A percentile compares a stretch with the other conserved stretches of the same genome.
Evolutionary conservation across 2,888 invertebrate genomes (phyloP).

Genomic region (Nymphalis urticae): DNA sequence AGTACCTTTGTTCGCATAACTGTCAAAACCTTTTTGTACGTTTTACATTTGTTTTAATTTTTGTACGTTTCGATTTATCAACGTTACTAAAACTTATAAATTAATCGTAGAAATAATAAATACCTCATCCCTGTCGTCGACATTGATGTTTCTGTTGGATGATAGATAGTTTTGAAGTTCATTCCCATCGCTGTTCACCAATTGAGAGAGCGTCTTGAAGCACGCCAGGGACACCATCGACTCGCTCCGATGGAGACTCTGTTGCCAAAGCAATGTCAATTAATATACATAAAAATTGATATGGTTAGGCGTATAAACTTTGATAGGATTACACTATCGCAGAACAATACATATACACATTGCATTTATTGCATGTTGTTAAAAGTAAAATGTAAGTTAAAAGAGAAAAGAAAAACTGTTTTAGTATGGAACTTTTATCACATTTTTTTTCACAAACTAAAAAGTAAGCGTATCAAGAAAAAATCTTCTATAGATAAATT

Average conservation of each 20-base stretch:
- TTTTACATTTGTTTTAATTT: neutral
- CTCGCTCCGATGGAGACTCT: constrained; percentile 94
- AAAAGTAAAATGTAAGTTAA: neutral
- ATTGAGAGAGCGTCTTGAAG: constrained; percentile 90
- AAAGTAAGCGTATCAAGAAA: neutral
- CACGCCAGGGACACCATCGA: constrained; percentile 94
- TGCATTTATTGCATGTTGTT: neutral
- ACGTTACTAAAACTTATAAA: too few relatives aligned
- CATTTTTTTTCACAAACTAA: neutral
- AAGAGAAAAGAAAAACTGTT: neutral
- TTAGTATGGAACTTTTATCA: neutral
- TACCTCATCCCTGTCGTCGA: constrained; percentile 95
- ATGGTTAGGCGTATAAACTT: neutral
- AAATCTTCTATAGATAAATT: too few relatives aligned
- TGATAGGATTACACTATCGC: neutral
- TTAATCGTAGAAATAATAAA: neutral
- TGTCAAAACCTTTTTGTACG: neutral
- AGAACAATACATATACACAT: neutral
- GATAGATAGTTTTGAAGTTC: constrained; percentile 90
- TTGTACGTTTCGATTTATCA: too few relatives aligned
- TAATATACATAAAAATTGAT: neutral
- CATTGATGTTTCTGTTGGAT: constrained; percentile 89
- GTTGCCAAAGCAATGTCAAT: constrained; percentile 44
- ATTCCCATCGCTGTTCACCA: constrained; percentile 90
- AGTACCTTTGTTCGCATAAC: neutral